Evolutionary conservation across 2,888 invertebrate genomes (phyloP).

Genomic region (Poecilus cupreus): DNA sequence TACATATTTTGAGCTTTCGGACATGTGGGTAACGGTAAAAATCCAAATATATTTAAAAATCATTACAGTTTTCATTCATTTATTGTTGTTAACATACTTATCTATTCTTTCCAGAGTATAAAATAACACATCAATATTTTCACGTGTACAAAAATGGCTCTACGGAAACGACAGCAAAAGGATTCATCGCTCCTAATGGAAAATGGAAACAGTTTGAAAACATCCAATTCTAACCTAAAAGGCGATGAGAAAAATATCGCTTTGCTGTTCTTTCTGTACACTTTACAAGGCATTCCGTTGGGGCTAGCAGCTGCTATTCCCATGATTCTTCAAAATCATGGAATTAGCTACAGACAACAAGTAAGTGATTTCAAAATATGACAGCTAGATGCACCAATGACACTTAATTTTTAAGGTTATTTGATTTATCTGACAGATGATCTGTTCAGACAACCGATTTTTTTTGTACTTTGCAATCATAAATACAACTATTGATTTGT

Average conservation of each 20-base stretch:
- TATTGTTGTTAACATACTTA: not conserved
- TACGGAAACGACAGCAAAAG: conserved; percentile 42
- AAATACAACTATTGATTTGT: no score
- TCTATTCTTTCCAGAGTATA: not conserved
- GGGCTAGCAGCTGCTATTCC: conserved; percentile 96
- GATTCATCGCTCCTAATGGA: conserved; percentile 63
- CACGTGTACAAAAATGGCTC: conserved; percentile 26
- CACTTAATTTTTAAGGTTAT: not conserved
- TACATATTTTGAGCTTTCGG: not conserved
- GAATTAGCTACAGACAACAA: conserved; percentile 96
- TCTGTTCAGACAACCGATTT: no score
- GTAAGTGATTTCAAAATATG: no score
- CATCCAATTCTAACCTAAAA: conserved; percentile 70
- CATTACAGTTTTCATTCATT: not conserved
- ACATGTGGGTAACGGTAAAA: not conserved
- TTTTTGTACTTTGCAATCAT: no score
- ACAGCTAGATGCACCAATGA: no score
- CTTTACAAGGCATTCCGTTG: conserved; percentile 96
- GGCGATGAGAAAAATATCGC: conserved; percentile 89
- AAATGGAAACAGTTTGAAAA: conserved; percentile 64
- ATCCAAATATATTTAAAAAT: not conserved
- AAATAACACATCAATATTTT: not conserved
- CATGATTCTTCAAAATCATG: conserved; percentile 93
- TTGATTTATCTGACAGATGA: no score
- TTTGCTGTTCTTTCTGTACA: conserved; percentile 92